These are phyloP conservation scores for Araneus ventricosus DNA, from an alignment of 1,140 invertebrate species.

Conservation along the genomic window DNA sequence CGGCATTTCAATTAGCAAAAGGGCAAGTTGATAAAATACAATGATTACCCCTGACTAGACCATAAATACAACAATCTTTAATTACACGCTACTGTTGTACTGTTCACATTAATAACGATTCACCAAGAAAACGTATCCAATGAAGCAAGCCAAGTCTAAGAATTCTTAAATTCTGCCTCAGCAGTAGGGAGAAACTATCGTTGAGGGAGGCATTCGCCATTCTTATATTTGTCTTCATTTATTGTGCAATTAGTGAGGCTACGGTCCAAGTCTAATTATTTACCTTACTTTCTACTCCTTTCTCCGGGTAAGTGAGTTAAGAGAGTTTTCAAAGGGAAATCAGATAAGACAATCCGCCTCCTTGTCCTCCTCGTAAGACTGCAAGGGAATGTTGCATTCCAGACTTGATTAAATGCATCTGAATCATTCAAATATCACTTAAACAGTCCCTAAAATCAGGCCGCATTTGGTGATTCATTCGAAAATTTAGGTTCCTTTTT, in stretches of 20 bases:
- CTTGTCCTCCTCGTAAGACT: not conserved
- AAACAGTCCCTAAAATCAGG: not conserved
- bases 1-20: too few species aligned
- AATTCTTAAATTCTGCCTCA: constrained; percentile 16
- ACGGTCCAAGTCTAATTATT: constrained; percentile 60
- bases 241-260: constrained; percentile 61
- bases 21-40: not conserved
- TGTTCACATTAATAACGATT: not conserved
- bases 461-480: too few species aligned
- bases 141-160: not conserved
- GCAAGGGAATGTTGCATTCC: not conserved
- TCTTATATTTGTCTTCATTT: constrained; percentile 68
- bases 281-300: constrained; percentile 48
- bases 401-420: not conserved
- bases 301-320: constrained; percentile 36
- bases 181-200: not conserved
- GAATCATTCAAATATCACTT: constrained; percentile 5
- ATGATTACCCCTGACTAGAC: not conserved
- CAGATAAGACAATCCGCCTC: constrained; percentile 46
- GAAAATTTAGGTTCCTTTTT: too few species aligned
- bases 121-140: not conserved
- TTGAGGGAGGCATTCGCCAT: constrained; percentile 37
- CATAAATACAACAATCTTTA: not conserved
- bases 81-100: not conserved
- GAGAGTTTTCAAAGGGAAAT: constrained; percentile 65